phyloP scores from a whole-genome alignment of 2,888 invertebrate species.

The Crossocerus cetratus region DNA sequence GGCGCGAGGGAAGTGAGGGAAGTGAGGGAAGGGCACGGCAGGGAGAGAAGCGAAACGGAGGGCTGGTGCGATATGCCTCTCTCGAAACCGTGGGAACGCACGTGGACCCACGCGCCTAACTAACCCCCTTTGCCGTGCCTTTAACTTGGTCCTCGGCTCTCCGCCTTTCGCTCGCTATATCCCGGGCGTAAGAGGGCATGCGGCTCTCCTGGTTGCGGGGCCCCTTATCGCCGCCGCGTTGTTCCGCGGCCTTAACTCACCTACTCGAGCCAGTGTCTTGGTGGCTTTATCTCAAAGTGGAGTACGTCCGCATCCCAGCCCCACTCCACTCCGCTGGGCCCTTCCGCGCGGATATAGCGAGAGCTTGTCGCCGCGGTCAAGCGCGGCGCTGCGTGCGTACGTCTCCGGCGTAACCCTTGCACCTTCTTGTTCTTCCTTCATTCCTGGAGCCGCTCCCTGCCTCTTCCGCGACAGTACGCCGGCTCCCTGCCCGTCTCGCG shows the following conservation, averaged over 20 bases:
- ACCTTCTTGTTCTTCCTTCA: conserved; percentile 20
- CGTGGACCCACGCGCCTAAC: conserved; percentile 76
- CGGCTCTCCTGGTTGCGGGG: conserved; percentile 27
- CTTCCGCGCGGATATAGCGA: not conserved
- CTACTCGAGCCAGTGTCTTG: not conserved
- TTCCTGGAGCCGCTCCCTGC: conserved; percentile 21
- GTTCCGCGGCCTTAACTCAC: conserved; percentile 9
- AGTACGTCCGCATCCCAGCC: too few species aligned
- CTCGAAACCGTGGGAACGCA: conserved; percentile 76
- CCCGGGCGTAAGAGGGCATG: too few species aligned
- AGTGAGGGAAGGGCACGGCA: conserved; percentile 22
- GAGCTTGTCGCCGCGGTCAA: not conserved
- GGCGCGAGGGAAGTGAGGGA: conserved; percentile 13
- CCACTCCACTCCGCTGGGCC: not conserved
- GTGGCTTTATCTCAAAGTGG: not conserved
- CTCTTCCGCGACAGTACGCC: conserved; percentile 31
- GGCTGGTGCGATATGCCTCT: conserved; percentile 73
- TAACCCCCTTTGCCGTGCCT: conserved; percentile 65
- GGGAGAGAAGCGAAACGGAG: conserved; percentile 59
- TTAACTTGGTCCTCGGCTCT: conserved; percentile 30
- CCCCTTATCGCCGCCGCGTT: conserved; percentile 19
- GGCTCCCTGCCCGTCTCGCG: conserved; percentile 27
- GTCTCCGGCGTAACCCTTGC: conserved; percentile 7
- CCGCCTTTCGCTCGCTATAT: conserved; percentile 3
- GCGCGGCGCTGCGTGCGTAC: not conserved